These are phyloP conservation scores for Sigmodon hispidus DNA, from an alignment of 2,113 vertebrate genomes.

Conservation along the genomic window DNA sequence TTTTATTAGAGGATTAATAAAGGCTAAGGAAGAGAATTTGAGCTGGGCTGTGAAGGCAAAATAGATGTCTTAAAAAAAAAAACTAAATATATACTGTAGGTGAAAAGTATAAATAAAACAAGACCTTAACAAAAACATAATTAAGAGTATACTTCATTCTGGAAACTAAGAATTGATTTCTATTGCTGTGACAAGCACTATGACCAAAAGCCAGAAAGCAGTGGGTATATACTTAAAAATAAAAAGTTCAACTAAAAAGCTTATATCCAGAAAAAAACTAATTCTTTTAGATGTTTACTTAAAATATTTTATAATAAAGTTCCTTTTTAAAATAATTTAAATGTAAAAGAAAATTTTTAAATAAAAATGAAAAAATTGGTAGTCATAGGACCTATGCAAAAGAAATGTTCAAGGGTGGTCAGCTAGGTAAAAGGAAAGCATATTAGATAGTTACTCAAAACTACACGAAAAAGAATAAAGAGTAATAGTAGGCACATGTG, in stretches of 20 bases:
- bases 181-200: background rate
- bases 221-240: background rate
- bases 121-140: background rate
- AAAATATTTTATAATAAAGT: background rate
- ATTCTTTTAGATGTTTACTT: background rate
- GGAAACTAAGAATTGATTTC: background rate
- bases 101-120: background rate
- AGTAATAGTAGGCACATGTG: background rate
- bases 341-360: background rate
- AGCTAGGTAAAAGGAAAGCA: background rate
- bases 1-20: conserved; percentile 19
- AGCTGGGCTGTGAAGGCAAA: conserved; percentile 19
- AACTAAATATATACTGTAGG: background rate
- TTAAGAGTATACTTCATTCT: background rate
- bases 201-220: background rate
- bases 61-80: conserved; percentile 1
- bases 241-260: background rate
- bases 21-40: background rate
- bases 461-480: background rate
- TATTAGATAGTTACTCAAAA: background rate
- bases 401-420: background rate
- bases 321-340: background rate
- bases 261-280: background rate
- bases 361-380: background rate
- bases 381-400: background rate